phyloP scores from a whole-genome alignment of 2,113 vertebrate genomes.

The Lepisosteus osseus region DNA sequence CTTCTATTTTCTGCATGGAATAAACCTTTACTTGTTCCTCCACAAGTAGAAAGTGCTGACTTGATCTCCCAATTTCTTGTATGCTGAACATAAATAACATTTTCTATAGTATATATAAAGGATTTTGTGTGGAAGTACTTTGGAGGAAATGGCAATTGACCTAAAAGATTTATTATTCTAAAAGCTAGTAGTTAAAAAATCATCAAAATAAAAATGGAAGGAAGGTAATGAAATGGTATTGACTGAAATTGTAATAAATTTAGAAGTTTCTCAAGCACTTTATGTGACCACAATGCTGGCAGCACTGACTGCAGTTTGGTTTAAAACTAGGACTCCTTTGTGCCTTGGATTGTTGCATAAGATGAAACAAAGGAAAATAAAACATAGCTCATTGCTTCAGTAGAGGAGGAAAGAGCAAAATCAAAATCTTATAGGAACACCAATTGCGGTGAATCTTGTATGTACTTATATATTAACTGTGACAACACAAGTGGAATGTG shows the following conservation, averaged over 20 bases:
- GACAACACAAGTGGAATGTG: background rate
- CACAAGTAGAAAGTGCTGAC: too few species aligned
- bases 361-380: too few species aligned
- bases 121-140: conserved; percentile 2
- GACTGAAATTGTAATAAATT: conserved; percentile 35
- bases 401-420: background rate
- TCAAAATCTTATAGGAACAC: conserved; percentile 20
- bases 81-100: conserved; percentile 6
- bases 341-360: too few species aligned
- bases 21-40: too few species aligned
- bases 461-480: conserved; percentile 11
- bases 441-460: conserved; percentile 21
- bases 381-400: too few species aligned
- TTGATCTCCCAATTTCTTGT: too few species aligned
- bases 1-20: too few species aligned
- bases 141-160: conserved; percentile 7
- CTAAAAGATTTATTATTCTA: conserved; percentile 3
- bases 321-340: too few species aligned
- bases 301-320: too few species aligned
- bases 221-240: conserved; percentile 29
- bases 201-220: conserved; percentile 30
- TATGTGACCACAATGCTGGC: too few species aligned
- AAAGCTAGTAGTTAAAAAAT: conserved; percentile 19
- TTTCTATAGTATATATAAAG: background rate
- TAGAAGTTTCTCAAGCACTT: too few species aligned